These are phyloP conservation scores for Drosophila aff. DNA, from an alignment of 1,140 invertebrate species.

Conservation along the genomic window DNA sequence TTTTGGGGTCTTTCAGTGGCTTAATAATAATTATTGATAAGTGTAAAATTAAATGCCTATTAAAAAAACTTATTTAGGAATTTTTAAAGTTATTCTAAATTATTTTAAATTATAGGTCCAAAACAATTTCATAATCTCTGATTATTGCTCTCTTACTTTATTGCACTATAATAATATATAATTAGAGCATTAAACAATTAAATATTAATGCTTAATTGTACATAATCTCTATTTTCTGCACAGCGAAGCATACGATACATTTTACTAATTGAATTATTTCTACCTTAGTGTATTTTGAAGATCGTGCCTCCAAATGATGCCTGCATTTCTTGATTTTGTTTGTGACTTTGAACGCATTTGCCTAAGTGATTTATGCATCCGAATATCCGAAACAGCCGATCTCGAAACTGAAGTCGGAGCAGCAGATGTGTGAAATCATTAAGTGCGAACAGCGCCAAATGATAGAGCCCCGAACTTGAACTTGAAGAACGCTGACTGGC, in stretches of 20 bases:
- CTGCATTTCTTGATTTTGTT: constrained; percentile 34
- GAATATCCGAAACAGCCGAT: constrained; percentile 15
- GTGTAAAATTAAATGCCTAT: neutral
- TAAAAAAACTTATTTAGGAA: neutral
- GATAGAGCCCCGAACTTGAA: constrained; percentile 64
- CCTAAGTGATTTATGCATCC: constrained; percentile 66
- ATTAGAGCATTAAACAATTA: neutral
- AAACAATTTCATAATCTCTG: too few species aligned
- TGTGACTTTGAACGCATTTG: constrained; percentile 76
- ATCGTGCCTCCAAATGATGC: neutral
- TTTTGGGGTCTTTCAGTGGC: neutral
- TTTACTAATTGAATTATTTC: neutral
- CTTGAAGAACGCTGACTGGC: constrained; percentile 67
- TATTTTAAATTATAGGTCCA: neutral
- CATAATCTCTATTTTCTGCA: neutral
- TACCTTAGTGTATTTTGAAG: constrained; percentile 10
- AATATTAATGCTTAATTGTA: neutral
- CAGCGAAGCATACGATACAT: constrained; percentile 1
- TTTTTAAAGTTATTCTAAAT: neutral
- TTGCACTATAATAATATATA: neutral
- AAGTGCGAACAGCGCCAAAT: constrained; percentile 78
- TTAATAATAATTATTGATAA: neutral
- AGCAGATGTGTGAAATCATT: constrained; percentile 67
- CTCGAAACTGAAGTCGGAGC: constrained; percentile 30
- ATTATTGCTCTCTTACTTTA: neutral